Base-by-base conservation (phyloP, 2,797 vertebrate species). In the Acomys russatus region DNA sequence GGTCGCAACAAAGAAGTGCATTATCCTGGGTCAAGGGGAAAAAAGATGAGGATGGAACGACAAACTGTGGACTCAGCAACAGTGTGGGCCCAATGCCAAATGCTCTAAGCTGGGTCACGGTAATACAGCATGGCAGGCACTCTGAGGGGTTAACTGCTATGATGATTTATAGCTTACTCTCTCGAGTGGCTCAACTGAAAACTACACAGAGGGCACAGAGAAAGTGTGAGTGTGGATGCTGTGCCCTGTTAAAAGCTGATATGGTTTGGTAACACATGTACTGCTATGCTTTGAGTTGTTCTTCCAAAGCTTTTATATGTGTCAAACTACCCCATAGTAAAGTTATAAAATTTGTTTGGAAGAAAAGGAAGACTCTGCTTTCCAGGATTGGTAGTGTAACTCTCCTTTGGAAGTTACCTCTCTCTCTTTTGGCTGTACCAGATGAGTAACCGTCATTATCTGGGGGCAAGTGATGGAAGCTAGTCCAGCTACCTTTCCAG, bases 301-400 rank as follows among this genome's bases (percentile, higher is more conserved):
- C 22, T 78, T 59, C 5, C 2, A 92, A 59, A 3, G 35, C 64
- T 73, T 64, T 3, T 38, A 5, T 84, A 90, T 74, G 44, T 88
- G 25, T 83, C 51, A 56, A 86, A 76, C 78, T 66, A 80, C 91
- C 87, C 80, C 33, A 85, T 73, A 90, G 92, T 44, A 49, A 90
- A 84, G 74, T 85, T 68, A 68, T 9, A 85, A 83, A 85, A 28
- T 33, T 68, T 49, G 38, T 66, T 78, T 68, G 51, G 23, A 70
- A 71, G 44, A 70, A 66, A 3, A 68, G 56, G 49, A 77, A 49
- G 33, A 38, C 79, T 20, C 22, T 51, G 63, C 92, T 90, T 90
- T 79, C 54, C 54, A 70, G 6, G 33, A 70, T 9, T 28, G 12
- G 0, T 17, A 25, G 28, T 20, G 6, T 49, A 79, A 3, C 22